A percentile compares a stretch with the other conserved stretches of the same genome.
These are phyloP conservation scores for Triops longicaudatus DNA, from an alignment of 1,140 invertebrate species.

Conservation along the genomic window DNA sequence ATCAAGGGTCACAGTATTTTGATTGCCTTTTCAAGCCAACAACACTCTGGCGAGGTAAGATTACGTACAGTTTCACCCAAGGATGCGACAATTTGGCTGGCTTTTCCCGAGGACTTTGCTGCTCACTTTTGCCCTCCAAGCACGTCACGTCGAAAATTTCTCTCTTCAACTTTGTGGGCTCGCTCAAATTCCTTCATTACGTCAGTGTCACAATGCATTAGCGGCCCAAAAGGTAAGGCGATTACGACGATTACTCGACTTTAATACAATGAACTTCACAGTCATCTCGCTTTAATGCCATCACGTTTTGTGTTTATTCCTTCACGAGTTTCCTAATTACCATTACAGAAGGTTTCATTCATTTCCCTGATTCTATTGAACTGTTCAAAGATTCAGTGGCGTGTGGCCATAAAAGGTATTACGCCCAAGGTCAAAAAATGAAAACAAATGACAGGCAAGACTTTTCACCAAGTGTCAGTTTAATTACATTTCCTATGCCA, in stretches of 20 bases:
- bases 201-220: not conserved
- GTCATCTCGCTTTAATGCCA: not conserved
- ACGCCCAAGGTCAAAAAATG: not conserved
- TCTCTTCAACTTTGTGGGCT: not conserved
- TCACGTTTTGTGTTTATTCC: not conserved
- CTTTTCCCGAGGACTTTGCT: not conserved
- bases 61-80: not conserved
- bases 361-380: not conserved
- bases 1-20: conserved; percentile 1
- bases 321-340: not conserved
- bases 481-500: not conserved
- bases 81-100: not conserved
- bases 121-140: not conserved
- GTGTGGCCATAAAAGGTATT: not conserved
- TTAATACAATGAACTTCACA: not conserved
- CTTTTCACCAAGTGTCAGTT: not conserved
- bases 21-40: not conserved
- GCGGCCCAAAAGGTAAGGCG: not conserved
- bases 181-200: not conserved
- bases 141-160: not conserved
- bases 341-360: not conserved
- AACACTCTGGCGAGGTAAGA: not conserved
- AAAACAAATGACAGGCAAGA: not conserved
- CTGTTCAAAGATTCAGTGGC: not conserved
- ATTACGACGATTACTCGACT: not conserved